Base-by-base conservation (phyloP, 2,797 vertebrate genomes). In the Coracias cyanogaster region DNA sequence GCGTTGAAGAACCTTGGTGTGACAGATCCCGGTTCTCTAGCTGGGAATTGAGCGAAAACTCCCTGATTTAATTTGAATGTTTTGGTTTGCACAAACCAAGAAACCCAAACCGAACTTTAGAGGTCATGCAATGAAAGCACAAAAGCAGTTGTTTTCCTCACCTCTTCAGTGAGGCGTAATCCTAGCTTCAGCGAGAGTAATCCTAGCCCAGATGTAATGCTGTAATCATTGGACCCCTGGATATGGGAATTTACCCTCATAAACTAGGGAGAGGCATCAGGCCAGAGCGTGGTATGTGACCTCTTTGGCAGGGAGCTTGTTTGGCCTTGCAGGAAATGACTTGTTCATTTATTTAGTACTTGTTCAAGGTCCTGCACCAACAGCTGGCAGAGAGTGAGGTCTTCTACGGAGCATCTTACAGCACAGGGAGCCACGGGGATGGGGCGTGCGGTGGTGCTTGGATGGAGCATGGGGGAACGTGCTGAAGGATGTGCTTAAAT, bases 231-330 rank as follows among this genome's bases (percentile, higher is more conserved):
- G 92, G 94, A 96, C 87, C 95, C 94, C 94, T 96, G 92, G 89
- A 94, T 96, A 33, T 92, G 96, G 94, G 94, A 96, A 96, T 94
- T 96, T 92, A 96, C 95, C 91, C 89, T 96, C 96, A 86, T 82
- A 88, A 92, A 86, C 94, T 83, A 48, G 39, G 96, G 96, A 93
- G 92, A 95, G 96, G 96, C 91, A 84, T 70, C 94, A 86, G 95
- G 89, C 96, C 91, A 62, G 89, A 93, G 92, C 3, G 4, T 92
- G 96, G 93, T 95, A 95, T 97, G 94, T 60, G 96, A 97, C 96
- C 95, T 71, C 96, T 94, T 94, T 96, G 96, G 96, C 94, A 94
- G 92, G 94, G 92, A 96, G 58, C 19, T 46, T 96, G 94, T 94
- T 95, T 95, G 93, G 92, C 95, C 94, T 96, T 81, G 94, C 87